Base-by-base conservation (phyloP, 2,113 vertebrate species). In the Scomber japonicus region DNA sequence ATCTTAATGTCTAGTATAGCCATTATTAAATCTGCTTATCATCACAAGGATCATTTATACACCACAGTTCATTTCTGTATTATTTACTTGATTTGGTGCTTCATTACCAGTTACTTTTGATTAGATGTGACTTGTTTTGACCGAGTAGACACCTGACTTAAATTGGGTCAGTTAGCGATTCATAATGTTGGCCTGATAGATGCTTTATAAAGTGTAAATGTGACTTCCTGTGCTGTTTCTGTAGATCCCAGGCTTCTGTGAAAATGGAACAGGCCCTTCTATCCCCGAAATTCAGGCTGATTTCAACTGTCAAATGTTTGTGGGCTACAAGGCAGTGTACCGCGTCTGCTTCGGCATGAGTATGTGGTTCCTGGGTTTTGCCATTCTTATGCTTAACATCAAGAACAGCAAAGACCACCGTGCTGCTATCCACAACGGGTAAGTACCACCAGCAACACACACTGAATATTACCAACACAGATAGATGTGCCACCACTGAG, bases 201-300 rank as follows among this genome's bases (percentile, higher is more conserved):
- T 63, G 27, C 14, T 61, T 57, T 53, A 12, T 14, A 17, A 45
- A 60, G 14, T 46, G 53, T 3, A 48, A 48, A 63, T 57, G 12
- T 27, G 31, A 46, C 11, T 61, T 61, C 3, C 30, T 87, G 35
- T 90, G 17, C 65, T 75, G 24, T 72, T 50, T 15, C 44, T 71
- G 4, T 77, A 99, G 98, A 95, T 99, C 24, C 98, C 98, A 45
- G 97, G 97, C 24, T 97, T 99, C 87, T 99, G 98, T 91, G 95
- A 97, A 5, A 95, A 95, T 0, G 96, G 94, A 3, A 92, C 94
- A 12, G 92, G 93, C 56, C 93, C 95, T 2, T 90, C 61, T 4
- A 9, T 94, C 48, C 85, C 88, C 0, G 92, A 92, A 24, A 0
- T 92, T 31, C 88, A 94, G 15, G 94, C 86, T 0, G 86, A 93